These are phyloP conservation scores for Polydrusus cervinus DNA, from an alignment of 2,888 invertebrate genomes.

Conservation along the genomic window DNA sequence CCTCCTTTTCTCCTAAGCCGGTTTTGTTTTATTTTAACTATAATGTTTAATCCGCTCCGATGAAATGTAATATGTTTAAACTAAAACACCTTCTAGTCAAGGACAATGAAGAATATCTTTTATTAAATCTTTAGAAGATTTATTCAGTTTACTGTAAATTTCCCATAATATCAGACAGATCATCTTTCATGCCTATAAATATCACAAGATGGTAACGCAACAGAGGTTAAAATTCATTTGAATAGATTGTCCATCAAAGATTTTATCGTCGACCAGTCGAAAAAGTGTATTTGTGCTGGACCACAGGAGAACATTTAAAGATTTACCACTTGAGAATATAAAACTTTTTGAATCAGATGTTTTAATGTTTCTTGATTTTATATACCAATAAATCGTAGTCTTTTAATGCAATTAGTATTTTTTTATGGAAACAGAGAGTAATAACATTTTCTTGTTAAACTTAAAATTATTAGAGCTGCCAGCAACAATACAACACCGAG, in stretches of 20 bases:
- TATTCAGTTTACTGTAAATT: constrained; percentile 22
- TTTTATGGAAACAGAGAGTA: background rate
- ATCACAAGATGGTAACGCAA: constrained; percentile 15
- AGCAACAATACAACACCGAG: too few species aligned
- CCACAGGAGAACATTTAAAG: constrained; percentile 25
- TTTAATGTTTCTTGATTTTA: constrained; percentile 18
- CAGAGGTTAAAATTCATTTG: constrained; percentile 28
- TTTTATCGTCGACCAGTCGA: constrained; percentile 24
- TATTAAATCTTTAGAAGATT: constrained; percentile 15
- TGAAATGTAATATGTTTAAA: constrained; percentile 13
- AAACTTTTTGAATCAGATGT: constrained; percentile 7
- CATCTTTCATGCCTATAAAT: constrained; percentile 29
- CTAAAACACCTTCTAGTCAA: constrained; percentile 1
- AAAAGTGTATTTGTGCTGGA: constrained; percentile 27
- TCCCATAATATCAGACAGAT: constrained; percentile 27
- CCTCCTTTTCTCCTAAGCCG: too few species aligned
- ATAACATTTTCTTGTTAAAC: constrained; percentile 2
- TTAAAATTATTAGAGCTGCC: too few species aligned
- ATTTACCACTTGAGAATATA: constrained; percentile 8
- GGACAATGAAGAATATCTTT: constrained; percentile 1
- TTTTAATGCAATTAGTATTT: constrained; percentile 4
- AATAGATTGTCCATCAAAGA: constrained; percentile 28
- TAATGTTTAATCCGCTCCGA: background rate
- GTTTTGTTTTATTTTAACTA: background rate
- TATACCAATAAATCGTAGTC: constrained; percentile 12